phyloP scores from a whole-genome alignment of 2,888 invertebrate genomes.

The Chymomyza amoena region DNA sequence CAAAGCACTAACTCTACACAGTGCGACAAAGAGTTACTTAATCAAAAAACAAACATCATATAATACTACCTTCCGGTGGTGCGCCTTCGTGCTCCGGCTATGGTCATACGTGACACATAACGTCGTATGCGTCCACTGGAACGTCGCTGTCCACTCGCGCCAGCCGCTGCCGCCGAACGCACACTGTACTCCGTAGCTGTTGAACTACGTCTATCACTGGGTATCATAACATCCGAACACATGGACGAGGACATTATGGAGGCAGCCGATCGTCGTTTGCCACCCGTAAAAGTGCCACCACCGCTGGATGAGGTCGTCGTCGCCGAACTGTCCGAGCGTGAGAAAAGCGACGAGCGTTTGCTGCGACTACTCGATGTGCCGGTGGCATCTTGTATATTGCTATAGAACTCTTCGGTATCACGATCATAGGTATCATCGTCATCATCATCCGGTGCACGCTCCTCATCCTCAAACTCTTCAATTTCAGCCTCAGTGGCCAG shows the following conservation, averaged over 20 bases:
- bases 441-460: slow-evolving; percentile 55
- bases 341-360: slow-evolving; percentile 77
- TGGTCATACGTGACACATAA: slow-evolving; percentile 77
- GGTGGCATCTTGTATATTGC: slow-evolving; percentile 75
- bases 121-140: slow-evolving; percentile 77
- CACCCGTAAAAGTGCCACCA: slow-evolving; percentile 76
- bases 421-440: slow-evolving; percentile 70
- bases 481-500: slow-evolving; percentile 57
- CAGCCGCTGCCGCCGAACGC: slow-evolving; percentile 55
- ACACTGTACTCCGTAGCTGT: slow-evolving; percentile 75
- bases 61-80: slow-evolving; percentile 78
- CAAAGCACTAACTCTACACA: too few species aligned
- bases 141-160: slow-evolving; percentile 66
- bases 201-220: slow-evolving; percentile 77
- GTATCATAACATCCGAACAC: slow-evolving; percentile 75
- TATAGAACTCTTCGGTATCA: slow-evolving; percentile 77
- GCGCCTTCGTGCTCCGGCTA: slow-evolving; percentile 77
- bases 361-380: slow-evolving; percentile 67
- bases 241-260: slow-evolving; percentile 78
- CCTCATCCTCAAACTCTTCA: slow-evolving; percentile 63
- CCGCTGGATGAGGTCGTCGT: slow-evolving; percentile 78
- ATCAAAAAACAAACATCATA: neutral
- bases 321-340: slow-evolving; percentile 78
- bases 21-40: neutral
- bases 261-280: slow-evolving; percentile 77